A percentile compares a stretch with the other conserved stretches of the same genome.
phyloP scores from a whole-genome alignment of 1,140 invertebrate species.

The Leguminivora glycinivorella region DNA sequence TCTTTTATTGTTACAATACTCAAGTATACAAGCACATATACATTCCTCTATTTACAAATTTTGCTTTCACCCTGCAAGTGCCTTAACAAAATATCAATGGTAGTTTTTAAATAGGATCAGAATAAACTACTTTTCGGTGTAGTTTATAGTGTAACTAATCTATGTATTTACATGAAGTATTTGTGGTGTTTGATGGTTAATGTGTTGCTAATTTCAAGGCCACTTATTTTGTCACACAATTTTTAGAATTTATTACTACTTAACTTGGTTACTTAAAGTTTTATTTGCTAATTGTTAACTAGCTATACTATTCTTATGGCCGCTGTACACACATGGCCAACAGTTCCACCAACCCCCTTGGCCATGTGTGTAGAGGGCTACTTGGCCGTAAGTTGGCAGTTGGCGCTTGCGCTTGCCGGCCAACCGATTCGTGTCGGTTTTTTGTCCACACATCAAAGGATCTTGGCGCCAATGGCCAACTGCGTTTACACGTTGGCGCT shows the following conservation, averaged over 20 bases:
- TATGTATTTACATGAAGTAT: background rate
- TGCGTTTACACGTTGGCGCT: no score
- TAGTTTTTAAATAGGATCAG: background rate
- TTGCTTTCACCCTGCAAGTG: background rate
- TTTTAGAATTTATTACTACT: background rate
- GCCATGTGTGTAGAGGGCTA: no score
- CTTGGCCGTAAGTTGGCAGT: no score
- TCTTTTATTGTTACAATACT: constrained; percentile 26
- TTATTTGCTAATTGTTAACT: no score
- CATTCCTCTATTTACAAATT: background rate
- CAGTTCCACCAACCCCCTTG: no score
- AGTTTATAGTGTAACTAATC: constrained; percentile 2
- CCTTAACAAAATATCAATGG: background rate
- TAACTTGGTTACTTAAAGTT: background rate
- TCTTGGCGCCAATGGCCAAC: no score
- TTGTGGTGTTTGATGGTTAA: background rate
- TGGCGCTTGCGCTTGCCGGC: no score
- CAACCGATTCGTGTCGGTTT: no score
- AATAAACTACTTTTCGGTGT: background rate
- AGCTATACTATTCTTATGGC: no score
- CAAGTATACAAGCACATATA: background rate
- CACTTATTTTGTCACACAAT: constrained; percentile 18
- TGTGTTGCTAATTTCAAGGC: constrained; percentile 21
- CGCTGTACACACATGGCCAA: no score
- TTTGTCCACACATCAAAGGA: no score